Conservation (phyloP, 2,888 invertebrate genomes). For the Diploptera punctata region DNA sequence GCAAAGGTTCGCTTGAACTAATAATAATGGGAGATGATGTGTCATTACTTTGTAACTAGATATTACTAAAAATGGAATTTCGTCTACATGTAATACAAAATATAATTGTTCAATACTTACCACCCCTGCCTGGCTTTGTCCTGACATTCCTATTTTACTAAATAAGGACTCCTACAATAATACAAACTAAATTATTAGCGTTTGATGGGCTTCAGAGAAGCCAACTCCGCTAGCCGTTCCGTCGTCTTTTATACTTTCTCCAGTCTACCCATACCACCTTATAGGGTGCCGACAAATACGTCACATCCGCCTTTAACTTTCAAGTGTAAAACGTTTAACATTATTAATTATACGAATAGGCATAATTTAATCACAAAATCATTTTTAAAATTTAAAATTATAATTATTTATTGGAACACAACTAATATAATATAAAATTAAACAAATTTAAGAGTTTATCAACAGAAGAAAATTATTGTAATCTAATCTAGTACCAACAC, state of each 20-base stretch:
- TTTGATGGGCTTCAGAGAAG: slow-evolving; percentile 50
- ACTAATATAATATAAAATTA: too few species aligned
- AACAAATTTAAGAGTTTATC: too few species aligned
- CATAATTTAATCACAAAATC: too few species aligned
- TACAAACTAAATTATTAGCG: background rate
- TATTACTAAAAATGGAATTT: background rate
- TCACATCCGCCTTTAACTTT: slow-evolving; percentile 36
- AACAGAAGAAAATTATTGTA: too few species aligned
- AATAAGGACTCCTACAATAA: background rate
- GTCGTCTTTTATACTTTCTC: slow-evolving; percentile 55
- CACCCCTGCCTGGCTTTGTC: slow-evolving; percentile 33
- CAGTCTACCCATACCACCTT: slow-evolving; percentile 51
- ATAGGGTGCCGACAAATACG: slow-evolving; percentile 13
- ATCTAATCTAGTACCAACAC: too few species aligned
- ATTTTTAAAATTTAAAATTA: too few species aligned
- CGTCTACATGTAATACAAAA: background rate
- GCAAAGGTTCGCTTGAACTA: too few species aligned
- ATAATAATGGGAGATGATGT: slow-evolving; percentile 15
- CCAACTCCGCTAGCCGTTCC: slow-evolving; percentile 50
- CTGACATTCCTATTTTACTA: background rate
- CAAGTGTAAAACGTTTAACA: too few species aligned
- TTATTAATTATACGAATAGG: too few species aligned
- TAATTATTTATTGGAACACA: too few species aligned
- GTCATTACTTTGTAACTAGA: background rate
- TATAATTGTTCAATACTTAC: slow-evolving; percentile 3